Evolutionary conservation across 2,888 invertebrate species (phyloP), one percentile per base, ranked within the genome.

Genomic region (Dynastes hyllus): DNA sequence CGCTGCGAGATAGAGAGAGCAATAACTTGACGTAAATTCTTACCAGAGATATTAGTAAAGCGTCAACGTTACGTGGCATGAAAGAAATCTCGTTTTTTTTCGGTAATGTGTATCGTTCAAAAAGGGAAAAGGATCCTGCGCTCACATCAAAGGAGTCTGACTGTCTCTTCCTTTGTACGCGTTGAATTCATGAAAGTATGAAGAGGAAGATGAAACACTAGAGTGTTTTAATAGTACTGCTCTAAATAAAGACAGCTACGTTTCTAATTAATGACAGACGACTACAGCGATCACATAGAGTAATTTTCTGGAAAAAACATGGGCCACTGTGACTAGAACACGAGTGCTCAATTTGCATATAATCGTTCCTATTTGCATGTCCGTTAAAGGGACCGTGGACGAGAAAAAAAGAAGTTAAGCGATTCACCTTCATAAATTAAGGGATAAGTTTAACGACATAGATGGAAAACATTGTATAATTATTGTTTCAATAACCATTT

Each of bases 361-460:
- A 73, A 65, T 78, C 78, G 78, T 53, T 61, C 45, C 55, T 32
- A 75, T 78, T 78, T 78, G 78, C 75, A 78, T 78, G 78, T 75
- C 75, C 75, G 75, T 55, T 32, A 51, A 73, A 78, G 55, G 58
- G 65, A 51, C 73, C 6, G 37, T 78, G 50, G 63, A 22, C 66
- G 66, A 58, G n/a, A 8, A 75, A 78, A 78, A 78, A 78, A 78
- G 32, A 78, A 45, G 45, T 40, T 70, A 40, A 40, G 75, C 66
- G 63, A 73, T 65, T 37, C 50, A n/a, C 67, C 75, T 71, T 63
- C 73, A 75, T 78, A 75, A 78, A 78, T 78, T 78, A 75, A 61
- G 29, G 53, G 66, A 50, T 29, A 51, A 51, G 11, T n/a, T 61
- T 8, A 29, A 22, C 61, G 61, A 11, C 32, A 5, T 29, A 29